These are phyloP conservation scores for Pollenia griseotomentosa DNA, from an alignment of 2,888 invertebrate species.

Conservation along the genomic window DNA sequence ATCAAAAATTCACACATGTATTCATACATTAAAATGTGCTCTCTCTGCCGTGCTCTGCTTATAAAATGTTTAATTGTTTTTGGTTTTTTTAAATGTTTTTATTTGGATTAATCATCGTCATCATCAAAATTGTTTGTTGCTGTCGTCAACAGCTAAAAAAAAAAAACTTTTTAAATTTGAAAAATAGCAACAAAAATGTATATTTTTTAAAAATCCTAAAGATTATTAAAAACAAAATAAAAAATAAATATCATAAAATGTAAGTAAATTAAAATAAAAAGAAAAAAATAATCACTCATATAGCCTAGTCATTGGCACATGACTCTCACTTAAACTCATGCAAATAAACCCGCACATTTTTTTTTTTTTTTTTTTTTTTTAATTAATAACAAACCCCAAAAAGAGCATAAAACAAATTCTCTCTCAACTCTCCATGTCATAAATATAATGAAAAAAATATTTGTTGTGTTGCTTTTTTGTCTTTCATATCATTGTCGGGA, in stretches of 20 bases:
- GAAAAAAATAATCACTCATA: conserved; percentile 60
- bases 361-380: neutral
- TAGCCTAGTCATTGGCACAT: conserved; percentile 69
- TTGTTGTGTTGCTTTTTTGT: conserved; percentile 30
- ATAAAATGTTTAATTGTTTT: neutral
- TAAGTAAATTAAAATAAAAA: conserved; percentile 3
- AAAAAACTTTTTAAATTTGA: too few species aligned
- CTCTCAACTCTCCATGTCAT: neutral
- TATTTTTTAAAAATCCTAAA: too few species aligned
- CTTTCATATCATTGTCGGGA: conserved; percentile 35
- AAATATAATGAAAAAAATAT: conserved; percentile 20
- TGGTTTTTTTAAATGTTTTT: neutral
- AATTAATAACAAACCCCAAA: neutral
- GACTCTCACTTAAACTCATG: conserved; percentile 58
- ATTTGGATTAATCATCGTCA: conserved; percentile 18
- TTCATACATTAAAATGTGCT: too few species aligned
- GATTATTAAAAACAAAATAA: neutral
- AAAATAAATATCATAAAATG: neutral
- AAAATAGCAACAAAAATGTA: too few species aligned
- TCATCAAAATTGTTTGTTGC: neutral
- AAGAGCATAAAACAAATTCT: conserved; percentile 5
- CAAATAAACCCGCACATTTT: conserved; percentile 57
- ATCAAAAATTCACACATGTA: conserved; percentile 10
- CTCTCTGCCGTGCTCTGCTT: too few species aligned
- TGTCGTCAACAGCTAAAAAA: conserved; percentile 9